phyloP scores from a whole-genome alignment of 2,797 vertebrate genomes.

The Parotocinclus haroldoi region DNA sequence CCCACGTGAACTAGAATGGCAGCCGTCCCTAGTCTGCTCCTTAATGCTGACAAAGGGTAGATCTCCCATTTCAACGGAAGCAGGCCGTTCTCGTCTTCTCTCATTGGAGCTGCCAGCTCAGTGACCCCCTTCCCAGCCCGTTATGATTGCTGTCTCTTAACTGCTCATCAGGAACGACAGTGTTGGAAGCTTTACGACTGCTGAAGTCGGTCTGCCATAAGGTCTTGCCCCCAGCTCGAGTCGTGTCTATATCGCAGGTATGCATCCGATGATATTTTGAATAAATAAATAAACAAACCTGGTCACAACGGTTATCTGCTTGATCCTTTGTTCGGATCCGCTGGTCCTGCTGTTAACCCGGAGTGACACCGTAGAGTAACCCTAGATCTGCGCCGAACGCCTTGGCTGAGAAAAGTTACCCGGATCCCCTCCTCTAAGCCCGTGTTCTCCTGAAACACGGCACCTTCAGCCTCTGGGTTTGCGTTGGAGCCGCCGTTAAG shows the following conservation, averaged over 20 bases:
- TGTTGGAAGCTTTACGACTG: slow-evolving; percentile 42
- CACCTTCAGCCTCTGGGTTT: too few species aligned
- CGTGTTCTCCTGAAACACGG: too few species aligned
- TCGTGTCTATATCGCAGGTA: slow-evolving; percentile 46
- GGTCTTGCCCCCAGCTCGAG: slow-evolving; percentile 67
- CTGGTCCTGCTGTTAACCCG: too few species aligned
- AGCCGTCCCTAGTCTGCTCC: slow-evolving; percentile 30
- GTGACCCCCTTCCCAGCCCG: too few species aligned
- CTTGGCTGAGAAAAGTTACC: too few species aligned
- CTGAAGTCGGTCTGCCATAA: slow-evolving; percentile 42
- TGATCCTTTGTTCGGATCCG: too few species aligned
- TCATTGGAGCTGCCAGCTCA: slow-evolving; percentile 34
- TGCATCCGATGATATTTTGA: slow-evolving; percentile 40
- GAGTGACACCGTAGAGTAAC: too few species aligned
- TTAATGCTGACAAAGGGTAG: slow-evolving; percentile 44
- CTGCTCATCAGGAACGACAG: slow-evolving; percentile 27
- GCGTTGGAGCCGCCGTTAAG: too few species aligned
- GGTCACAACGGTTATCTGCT: slow-evolving; percentile 28
- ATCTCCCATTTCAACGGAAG: slow-evolving; percentile 39
- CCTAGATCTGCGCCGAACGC: too few species aligned
- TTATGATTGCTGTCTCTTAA: slow-evolving; percentile 37
- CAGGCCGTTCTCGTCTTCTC: not conserved
- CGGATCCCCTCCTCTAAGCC: too few species aligned
- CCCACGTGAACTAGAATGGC: slow-evolving; percentile 66
- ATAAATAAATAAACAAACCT: slow-evolving; percentile 45